These are phyloP conservation scores for Eulithis prunata DNA, from an alignment of 2,888 invertebrate species.

Conservation along the genomic window DNA sequence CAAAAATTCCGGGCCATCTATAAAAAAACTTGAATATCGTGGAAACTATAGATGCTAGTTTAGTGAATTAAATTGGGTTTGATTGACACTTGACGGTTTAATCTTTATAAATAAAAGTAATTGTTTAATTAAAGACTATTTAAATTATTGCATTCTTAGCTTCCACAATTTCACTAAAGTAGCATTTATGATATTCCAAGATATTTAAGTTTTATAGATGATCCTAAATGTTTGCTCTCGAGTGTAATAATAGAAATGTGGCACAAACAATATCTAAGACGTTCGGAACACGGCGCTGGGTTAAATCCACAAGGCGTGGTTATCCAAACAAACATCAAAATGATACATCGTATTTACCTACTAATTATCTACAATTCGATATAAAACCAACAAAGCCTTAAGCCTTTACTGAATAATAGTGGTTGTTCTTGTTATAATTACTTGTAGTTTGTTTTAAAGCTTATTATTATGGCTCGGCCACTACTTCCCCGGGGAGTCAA, in stretches of 20 bases:
- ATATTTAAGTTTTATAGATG: too few relatives aligned
- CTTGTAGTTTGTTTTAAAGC: slow-evolving; percentile 77
- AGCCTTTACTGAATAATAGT: slow-evolving; percentile 73
- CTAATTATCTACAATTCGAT: slow-evolving; percentile 67
- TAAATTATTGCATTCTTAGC: too few relatives aligned
- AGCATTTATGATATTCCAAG: too few relatives aligned
- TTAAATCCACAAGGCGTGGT: slow-evolving; percentile 9
- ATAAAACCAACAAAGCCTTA: slow-evolving; percentile 64
- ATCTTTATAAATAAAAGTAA: too few relatives aligned
- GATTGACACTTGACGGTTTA: too few relatives aligned
- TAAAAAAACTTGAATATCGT: too few relatives aligned
- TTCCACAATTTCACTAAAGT: too few relatives aligned
- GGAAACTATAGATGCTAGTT: too few relatives aligned
- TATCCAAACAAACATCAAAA: slow-evolving; percentile 27
- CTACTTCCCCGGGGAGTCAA: slow-evolving; percentile 66
- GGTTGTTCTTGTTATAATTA: slow-evolving; percentile 77
- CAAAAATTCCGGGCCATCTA: too few relatives aligned
- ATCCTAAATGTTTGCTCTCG: too few relatives aligned
- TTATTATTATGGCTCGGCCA: slow-evolving; percentile 72
- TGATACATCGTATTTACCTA: slow-evolving; percentile 48
- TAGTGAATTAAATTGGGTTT: too few relatives aligned
- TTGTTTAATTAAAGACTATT: too few relatives aligned
- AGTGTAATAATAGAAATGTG: slow-evolving; percentile 2
- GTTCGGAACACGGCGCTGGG: neutral
- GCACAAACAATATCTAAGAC: neutral